Base-by-base conservation (phyloP, 1,140 invertebrate genomes). In the Zaprionus tsacasi region DNA sequence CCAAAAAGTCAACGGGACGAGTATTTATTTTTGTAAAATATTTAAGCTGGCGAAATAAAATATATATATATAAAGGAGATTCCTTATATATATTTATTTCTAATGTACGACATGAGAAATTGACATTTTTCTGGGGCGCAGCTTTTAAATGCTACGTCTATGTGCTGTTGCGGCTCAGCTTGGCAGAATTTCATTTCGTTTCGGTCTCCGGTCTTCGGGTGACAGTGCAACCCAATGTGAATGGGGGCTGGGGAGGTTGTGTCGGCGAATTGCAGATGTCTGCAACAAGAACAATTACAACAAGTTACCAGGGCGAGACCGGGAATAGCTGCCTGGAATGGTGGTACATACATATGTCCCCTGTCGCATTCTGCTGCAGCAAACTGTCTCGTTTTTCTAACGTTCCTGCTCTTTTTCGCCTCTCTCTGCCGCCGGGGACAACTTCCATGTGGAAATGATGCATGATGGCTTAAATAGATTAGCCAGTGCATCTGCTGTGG, bases 401-500 rank as follows among this genome's bases (percentile, higher is more conserved):
- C 17, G 17, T 33, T 25, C 13, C 6, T 33, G 61, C 15, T 27
- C 27, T 21, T 2, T 21, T 2, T 21, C 21, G 1, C 27, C 17
- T 17, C 15, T 21, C 50, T 35, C 11, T 55, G 50, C 66, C 73
- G 63, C 63, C 63, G 59, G 50, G 63, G 48, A 15, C 15, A 43
- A 45, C 60, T 17, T 50, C 45, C 70, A 71, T 76, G 64, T 30
- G 64, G 38, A 57, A 56, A 43, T 67, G 58, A 45, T 64, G 58
- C 67, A 72, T 45, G 78, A 76, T 81, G 78, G 78, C 81, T 82
- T 72, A 76, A 82, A 79, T 79, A 76, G 76, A 82, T 79, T 82
- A 79, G 76, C 67, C 70, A 33, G 61, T 70, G 43, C 59, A 64
- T 60, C 48, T 72, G 56, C 59, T 50, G 59, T 15, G 56, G 55